Base-by-base conservation (phyloP, 2,113 vertebrate genomes). In the Paracanthobrama guichenoti region DNA sequence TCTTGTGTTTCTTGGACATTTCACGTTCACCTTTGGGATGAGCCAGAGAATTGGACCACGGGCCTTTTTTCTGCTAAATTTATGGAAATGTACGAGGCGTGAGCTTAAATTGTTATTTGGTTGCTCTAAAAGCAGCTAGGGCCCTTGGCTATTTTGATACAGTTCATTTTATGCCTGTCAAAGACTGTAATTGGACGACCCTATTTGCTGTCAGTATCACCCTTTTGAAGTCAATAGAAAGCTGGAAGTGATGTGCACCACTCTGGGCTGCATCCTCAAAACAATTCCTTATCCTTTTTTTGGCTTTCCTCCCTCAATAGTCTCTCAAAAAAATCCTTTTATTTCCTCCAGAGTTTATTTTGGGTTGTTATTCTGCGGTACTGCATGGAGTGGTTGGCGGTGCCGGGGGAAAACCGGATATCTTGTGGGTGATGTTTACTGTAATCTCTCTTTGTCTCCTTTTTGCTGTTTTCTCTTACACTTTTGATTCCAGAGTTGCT, bases 201-300 rank as follows among this genome's bases (percentile, higher is more conserved):
- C 60, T 55, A 82, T 87, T 78, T 86, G 42, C 79, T 85, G 71
- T 53, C 31, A 83, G 59, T 57, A 48, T 82, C 75, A 44, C 42
- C 77, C 85, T 82, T 84, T 88, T 87, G 83, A 88, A 79, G 85
- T 86, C 39, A 82, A 53, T 14, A 62, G 44, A 64, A 84, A 69
- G 42, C 50, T 24, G 83, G 57, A 77, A 81, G 79, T 79, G 71
- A 28, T 66, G 18, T 8, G 76, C 28, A 75, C 77, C 42, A 46
- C 14, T 83, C 26, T 44, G 53, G 26, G 14, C 77, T 73, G 62
- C 24, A 24, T 71, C 35, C 86, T 50, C 59, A 69, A 53, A 53
- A 57, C 48, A 78, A 11, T 73, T 66, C 11, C 6, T 39, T 12
- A 60, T 73, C 64, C 26, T 11, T 55, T 39, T n/a, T 71, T 60